A percentile compares a stretch with the other conserved stretches of the same genome.
phyloP scores from a whole-genome alignment of 2,797 vertebrate species.

The Cuniculus paca region DNA sequence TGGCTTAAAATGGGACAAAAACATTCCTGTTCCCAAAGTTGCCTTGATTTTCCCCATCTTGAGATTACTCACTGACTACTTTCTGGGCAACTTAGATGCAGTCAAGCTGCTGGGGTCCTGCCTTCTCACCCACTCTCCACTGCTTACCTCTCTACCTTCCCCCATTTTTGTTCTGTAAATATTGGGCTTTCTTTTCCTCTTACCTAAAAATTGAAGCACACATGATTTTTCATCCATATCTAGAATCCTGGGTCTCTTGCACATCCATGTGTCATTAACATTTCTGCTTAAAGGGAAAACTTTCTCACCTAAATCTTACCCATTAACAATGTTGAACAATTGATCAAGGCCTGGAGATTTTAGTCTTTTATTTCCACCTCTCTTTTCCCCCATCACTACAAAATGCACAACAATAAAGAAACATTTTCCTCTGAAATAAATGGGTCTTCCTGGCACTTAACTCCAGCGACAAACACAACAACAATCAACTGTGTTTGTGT shows the following conservation, averaged over 20 bases:
- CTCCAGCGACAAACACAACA: background rate
- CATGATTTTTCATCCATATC: background rate
- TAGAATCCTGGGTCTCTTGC: background rate
- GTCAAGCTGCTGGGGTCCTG: background rate
- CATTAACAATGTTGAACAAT: background rate
- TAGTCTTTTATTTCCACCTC: background rate
- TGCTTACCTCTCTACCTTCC: background rate
- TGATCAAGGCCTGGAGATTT: background rate
- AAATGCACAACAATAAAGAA: background rate
- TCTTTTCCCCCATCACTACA: background rate
- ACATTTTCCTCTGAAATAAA: background rate
- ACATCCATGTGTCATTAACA: background rate
- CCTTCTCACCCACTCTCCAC: background rate
- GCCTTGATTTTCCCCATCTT: background rate
- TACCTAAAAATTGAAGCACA: background rate
- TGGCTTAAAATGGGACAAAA: background rate
- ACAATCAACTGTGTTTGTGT: background rate
- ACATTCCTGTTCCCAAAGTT: background rate
- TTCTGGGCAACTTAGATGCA: fast-evolving
- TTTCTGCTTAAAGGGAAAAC: background rate
- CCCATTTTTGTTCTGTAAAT: background rate
- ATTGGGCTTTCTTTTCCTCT: background rate
- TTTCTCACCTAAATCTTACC: background rate
- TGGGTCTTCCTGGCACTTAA: background rate
- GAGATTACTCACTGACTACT: background rate